Evolutionary conservation across 1,140 invertebrate species (phyloP), one percentile per base, ranked within the genome.

Genomic region (Macrobrachium rosenbergii): DNA sequence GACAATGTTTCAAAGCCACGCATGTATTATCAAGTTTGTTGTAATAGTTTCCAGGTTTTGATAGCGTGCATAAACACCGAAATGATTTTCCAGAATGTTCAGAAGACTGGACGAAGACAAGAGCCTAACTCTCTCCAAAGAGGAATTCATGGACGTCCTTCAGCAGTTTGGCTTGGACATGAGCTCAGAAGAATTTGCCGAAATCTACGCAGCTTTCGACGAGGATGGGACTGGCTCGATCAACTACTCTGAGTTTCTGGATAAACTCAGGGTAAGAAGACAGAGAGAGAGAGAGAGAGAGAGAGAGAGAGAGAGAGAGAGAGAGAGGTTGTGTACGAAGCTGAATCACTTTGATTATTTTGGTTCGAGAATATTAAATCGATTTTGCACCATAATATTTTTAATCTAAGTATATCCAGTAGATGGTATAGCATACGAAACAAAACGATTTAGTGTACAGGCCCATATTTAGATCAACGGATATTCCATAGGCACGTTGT

Each of bases 61-160:
- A 37, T 37, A 37, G 28, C 3, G 1, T 37, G 28, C 28, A 37
- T 37, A 37, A 37, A 37, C 28, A 37, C 3, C 28, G 28, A 37
- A 52, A 12, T 52, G 52, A 19, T 77, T 90, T 91, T 92, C 43
- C 91, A 97, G 98, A 92, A 93, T 96, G 88, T 99, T 99, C 91
- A 95, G 97, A 80, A 93, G 95, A 75, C 97, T 99, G 95, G 98
- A 99, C 91, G 96, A 98, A 88, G 97, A 99, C 92, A 95, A 95
- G 23, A 98, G 95, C 92, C 96, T 95, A 91, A 93, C 95, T 52
- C 92, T 99, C 52, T 96, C 95, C 90, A 93, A 95, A 52, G 95
- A 97, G 79, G 98, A 99, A 92, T 98, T 99, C 91, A 92, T 93
- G 2, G 94, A 94, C 92, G 97, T 97, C 6, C 93, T 99, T 37